Conservation (phyloP, 2,797 vertebrate species). For the Aeoliscus strigatus region DNA sequence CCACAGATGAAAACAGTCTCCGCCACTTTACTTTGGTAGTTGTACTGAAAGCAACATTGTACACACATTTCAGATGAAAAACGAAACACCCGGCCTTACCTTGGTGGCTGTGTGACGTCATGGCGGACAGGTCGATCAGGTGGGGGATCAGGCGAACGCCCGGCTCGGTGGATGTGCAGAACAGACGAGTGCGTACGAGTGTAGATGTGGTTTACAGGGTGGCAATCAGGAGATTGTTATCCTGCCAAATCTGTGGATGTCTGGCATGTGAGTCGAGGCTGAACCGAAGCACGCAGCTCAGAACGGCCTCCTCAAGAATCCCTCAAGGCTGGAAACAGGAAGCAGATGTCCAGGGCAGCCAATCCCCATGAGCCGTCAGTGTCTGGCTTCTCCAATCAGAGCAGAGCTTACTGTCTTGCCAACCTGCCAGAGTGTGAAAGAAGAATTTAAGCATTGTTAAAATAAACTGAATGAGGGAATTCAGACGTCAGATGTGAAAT, state of each 20-base stretch:
- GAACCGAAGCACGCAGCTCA: conserved; percentile 25
- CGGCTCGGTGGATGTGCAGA: conserved; percentile 1
- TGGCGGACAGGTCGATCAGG: conserved; percentile 31
- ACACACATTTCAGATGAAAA: too few species aligned
- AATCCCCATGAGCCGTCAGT: conserved; percentile 58
- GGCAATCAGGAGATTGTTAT: conserved; percentile 8
- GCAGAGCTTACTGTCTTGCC: conserved; percentile 23
- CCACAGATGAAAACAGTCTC: too few species aligned
- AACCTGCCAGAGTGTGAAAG: conserved; percentile 39
- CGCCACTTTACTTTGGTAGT: too few species aligned
- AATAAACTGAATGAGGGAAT: too few species aligned
- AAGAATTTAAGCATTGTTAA: conserved; percentile 5
- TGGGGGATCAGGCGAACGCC: not conserved
- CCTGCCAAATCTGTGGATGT: conserved; percentile 17
- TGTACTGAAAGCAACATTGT: too few species aligned
- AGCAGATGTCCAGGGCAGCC: conserved; percentile 47
- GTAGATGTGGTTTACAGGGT: conserved; percentile 16
- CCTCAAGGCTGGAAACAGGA: conserved; percentile 48
- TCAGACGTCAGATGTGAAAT: too few species aligned
- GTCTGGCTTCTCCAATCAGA: conserved; percentile 44
- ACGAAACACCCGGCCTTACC: conserved; percentile 45
- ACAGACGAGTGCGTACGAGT: conserved; percentile 4
- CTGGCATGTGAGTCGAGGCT: conserved; percentile 9
- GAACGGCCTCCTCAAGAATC: conserved; percentile 24
- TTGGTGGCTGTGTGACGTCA: conserved; percentile 72